Base-by-base conservation (phyloP, 1,140 invertebrate species). In the roundworm (Caenorhabditis elegans) region DNA sequence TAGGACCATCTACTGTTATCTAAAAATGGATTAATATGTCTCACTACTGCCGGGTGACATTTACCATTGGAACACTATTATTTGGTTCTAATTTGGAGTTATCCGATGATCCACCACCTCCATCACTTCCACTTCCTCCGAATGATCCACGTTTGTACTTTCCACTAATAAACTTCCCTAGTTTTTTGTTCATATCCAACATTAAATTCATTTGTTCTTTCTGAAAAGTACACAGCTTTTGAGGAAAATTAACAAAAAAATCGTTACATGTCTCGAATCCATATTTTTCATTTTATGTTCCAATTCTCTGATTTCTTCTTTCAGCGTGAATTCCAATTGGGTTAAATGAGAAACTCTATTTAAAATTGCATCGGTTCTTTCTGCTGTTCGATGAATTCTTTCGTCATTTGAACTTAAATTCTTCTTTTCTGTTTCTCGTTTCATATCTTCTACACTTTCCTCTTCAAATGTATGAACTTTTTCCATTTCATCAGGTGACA, bases 391-490 rank as follows among this genome's bases (percentile, higher is more conserved):
- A 28, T 82, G 65, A 36, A 87, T 85, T 34, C 85, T 51, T 60
- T 87, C 86, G 34, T 87, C 86, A 36, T 82, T 87, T 36, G 82
- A 81, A 34, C 78, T 84, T 49, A 80, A 49, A 43, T 81, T 85
- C 65, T 82, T 43, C 19, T 82, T 83, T 43, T 87, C 86, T 31
- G 87, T 87, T 13, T 84, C 83, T 43, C 84, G 53, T 22, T 82
- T 79, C 76, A 87, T 80, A 49, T 86, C 85, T 90, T 96, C 95
- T 26, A 97, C 94, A 90, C 95, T 97, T 87, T 98, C 96, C 90
- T 98, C 96, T 90, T 98, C 96, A 90, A 97, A 98, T 90, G 97
- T 96, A 88, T 98, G 96, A 3, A 98, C 90, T 39, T 95, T 92
- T 90, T 98, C 95, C 91, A 96, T 93, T 88, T 96, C 95, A 85